Conservation (phyloP, 2,888 invertebrate genomes). For the Athalia circularis region DNA sequence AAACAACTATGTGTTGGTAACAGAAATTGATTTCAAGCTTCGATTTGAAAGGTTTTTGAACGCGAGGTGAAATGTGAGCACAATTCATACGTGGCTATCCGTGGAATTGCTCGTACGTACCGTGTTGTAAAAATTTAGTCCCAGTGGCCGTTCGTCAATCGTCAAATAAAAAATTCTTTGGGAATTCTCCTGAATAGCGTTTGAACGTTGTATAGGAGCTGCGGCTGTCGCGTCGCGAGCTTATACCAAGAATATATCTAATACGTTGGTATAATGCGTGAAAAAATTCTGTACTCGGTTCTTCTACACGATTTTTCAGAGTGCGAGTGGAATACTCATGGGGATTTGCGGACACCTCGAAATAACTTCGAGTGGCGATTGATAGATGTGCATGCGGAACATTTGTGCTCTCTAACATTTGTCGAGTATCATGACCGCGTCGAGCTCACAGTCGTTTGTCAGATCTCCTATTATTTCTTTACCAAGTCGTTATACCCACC, state of each 20-base stretch:
- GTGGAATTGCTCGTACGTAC: slow-evolving; percentile 15
- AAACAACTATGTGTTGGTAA: slow-evolving; percentile 19
- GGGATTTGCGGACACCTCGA: slow-evolving; percentile 25
- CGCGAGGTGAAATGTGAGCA: slow-evolving; percentile 18
- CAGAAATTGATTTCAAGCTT: slow-evolving; percentile 32
- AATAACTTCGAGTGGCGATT: slow-evolving; percentile 27
- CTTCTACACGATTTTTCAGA: neutral
- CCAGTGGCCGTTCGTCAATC: slow-evolving; percentile 21
- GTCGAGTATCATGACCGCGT: slow-evolving; percentile 5
- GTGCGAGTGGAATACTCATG: slow-evolving; percentile 11
- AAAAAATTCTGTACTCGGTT: slow-evolving; percentile 7
- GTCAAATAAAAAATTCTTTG: slow-evolving; percentile 5
- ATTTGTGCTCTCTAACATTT: slow-evolving; percentile 9
- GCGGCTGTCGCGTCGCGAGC: neutral
- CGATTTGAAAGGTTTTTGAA: neutral
- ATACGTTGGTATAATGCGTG: neutral
- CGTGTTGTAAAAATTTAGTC: slow-evolving; percentile 2
- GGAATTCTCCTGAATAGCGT: neutral
- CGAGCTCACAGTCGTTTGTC: neutral
- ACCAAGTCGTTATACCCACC: neutral
- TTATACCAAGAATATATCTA: slow-evolving; percentile 2
- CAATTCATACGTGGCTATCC: slow-evolving; percentile 3
- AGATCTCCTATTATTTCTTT: slow-evolving; percentile 13
- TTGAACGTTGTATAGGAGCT: neutral
- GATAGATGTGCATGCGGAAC: slow-evolving; percentile 27